Evolutionary conservation across 2,888 invertebrate genomes (phyloP).

Genomic region (Lutraria lutraria): DNA sequence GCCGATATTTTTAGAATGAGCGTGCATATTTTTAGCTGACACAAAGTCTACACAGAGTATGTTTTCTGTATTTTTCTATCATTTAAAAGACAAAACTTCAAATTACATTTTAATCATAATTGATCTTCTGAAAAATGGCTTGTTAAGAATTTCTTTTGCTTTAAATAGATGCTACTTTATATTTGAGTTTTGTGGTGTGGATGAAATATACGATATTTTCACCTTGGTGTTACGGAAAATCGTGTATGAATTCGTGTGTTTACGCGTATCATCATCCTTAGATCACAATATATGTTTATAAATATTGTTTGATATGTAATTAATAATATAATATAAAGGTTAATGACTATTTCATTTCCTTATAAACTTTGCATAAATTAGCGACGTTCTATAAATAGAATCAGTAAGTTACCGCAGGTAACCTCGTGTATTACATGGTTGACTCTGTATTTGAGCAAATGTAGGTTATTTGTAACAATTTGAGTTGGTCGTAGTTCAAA

Average conservation of each 20-base stretch:
- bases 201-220: neutral
- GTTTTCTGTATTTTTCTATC: neutral
- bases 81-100: constrained; percentile 29
- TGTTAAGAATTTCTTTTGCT: constrained; percentile 42
- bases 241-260: neutral
- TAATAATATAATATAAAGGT: neutral
- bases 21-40: constrained; percentile 30
- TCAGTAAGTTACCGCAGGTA: constrained; percentile 11
- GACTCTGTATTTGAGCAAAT: constrained; percentile 37
- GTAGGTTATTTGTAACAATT: constrained; percentile 29
- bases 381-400: constrained; percentile 25
- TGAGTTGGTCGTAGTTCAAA: neutral
- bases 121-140: neutral
- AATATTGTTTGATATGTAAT: neutral
- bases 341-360: constrained; percentile 13
- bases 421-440: constrained; percentile 1
- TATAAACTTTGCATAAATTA: constrained; percentile 38
- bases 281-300: neutral
- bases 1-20: constrained; percentile 23
- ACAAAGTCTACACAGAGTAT: neutral
- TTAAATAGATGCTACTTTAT: constrained; percentile 46
- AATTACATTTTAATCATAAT: neutral
- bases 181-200: neutral
- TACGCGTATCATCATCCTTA: neutral
- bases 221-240: constrained; percentile 2